Percentiles rank a stretch among this genome's conserved stretches.
phyloP scores from a whole-genome alignment of 1,140 invertebrate genomes.

The Pseudomyrmex sp. region DNA sequence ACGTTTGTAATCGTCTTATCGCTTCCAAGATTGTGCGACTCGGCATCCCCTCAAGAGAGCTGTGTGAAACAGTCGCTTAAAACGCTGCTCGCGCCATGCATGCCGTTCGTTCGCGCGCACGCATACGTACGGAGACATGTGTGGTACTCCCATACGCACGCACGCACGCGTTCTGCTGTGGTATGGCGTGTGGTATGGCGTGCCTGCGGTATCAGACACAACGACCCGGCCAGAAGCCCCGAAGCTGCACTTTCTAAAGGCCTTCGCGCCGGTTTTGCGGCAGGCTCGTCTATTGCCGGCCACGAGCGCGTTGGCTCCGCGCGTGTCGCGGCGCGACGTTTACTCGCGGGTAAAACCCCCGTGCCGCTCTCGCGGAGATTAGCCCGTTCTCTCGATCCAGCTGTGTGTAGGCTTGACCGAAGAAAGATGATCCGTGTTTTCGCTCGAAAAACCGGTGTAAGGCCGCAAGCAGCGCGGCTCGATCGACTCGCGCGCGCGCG shows the following conservation, averaged over 20 bases:
- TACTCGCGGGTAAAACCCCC: too few species aligned
- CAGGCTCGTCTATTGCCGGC: constrained; percentile 65
- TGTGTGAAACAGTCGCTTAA: too few species aligned
- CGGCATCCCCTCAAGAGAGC: too few species aligned
- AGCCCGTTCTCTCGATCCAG: constrained; percentile 23
- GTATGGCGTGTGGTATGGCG: constrained; percentile 66
- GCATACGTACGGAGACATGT: too few species aligned
- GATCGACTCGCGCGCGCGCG: constrained; percentile 12
- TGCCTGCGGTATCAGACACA: constrained; percentile 77
- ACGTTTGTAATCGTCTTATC: too few species aligned
- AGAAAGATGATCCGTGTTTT: constrained; percentile 30
- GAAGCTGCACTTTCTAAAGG: constrained; percentile 83
- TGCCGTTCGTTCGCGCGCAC: too few species aligned
- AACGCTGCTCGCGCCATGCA: too few species aligned
- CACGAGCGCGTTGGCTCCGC: background rate
- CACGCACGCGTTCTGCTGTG: background rate
- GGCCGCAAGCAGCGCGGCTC: background rate
- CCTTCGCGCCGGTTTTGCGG: constrained; percentile 79
- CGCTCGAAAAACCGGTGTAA: constrained; percentile 49
- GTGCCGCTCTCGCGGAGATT: constrained; percentile 23
- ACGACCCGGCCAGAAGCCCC: constrained; percentile 75
- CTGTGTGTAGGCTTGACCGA: background rate
- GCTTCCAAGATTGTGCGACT: too few species aligned
- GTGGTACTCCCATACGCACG: background rate
- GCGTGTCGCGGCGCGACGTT: background rate